These are phyloP conservation scores for Stratiolaelaps scimitus DNA, from an alignment of 1,140 invertebrate genomes.

Conservation along the genomic window DNA sequence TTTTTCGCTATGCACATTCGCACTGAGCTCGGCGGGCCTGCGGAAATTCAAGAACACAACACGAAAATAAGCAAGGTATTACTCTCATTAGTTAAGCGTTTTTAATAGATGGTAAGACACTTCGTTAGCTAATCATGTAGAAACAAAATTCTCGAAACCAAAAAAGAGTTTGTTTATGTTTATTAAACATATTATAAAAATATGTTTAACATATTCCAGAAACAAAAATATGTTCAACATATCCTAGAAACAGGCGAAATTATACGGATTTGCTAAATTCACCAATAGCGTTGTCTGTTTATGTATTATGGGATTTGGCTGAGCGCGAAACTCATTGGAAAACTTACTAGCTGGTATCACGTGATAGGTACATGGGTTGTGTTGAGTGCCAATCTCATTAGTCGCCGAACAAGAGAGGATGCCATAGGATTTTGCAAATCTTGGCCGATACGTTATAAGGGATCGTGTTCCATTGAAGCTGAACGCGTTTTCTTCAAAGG, in stretches of 20 bases:
- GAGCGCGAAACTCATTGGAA: conserved; percentile 37
- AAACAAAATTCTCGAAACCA: not conserved
- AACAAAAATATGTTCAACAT: too few relatives aligned
- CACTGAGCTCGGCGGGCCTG: conserved; percentile 38
- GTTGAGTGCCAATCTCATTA: conserved; percentile 60
- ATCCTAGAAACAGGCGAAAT: too few relatives aligned
- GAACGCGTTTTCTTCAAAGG: too few relatives aligned
- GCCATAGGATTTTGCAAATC: conserved; percentile 69
- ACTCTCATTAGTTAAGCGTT: too few relatives aligned
- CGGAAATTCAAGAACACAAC: not conserved
- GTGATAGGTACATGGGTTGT: conserved; percentile 67
- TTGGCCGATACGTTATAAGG: conserved; percentile 43
- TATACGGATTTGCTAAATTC: too few relatives aligned
- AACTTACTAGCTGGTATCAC: conserved; percentile 68
- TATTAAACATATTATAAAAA: too few relatives aligned
- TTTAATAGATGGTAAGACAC: not conserved
- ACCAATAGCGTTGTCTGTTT: not conserved
- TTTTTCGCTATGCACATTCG: conserved; percentile 36
- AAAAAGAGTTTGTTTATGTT: too few relatives aligned
- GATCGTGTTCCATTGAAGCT: too few relatives aligned
- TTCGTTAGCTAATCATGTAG: too few relatives aligned
- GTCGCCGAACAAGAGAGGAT: conserved; percentile 68
- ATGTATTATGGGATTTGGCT: not conserved
- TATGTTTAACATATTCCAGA: too few relatives aligned
- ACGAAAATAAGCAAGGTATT: too few relatives aligned